Base-by-base conservation (phyloP, 2,888 invertebrate species). In the Spatulosminthurus flaviceps region DNA sequence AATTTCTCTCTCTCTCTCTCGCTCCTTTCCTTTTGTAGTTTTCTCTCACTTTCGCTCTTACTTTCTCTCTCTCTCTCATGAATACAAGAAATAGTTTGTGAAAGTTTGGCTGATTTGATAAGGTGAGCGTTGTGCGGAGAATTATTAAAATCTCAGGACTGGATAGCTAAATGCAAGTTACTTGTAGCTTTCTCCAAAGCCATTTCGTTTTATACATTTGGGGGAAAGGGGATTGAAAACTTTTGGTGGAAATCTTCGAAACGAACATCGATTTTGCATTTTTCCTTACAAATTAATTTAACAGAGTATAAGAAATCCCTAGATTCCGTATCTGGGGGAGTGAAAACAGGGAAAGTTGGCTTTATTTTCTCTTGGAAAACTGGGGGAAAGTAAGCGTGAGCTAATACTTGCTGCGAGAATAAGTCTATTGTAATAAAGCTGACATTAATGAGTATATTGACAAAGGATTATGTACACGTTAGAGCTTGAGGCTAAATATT, bases 21-120 rank as follows among this genome's bases (percentile, higher is more conserved):
- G 5, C 61, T 61, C 22, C n/a, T 19, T 61, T 22, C 61, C 5
- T 7, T 22, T 41, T 41, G 41, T 13, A 41, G n/a, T 41, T 41
- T 41, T 13, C 61, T n/a, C 22, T 61, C 61, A 13, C 61, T n/a
- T n/a, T n/a, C 9, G 5, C 24, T 26, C 24, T 64, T 24, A 4
- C 64, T 26, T 4, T 22, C 24, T 24, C 64, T 26, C 24, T 22
- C 24, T 13, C 64, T 64, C 64, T 64, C 64, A 64, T 64, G 64
- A 64, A 64, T 64, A 64, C 24, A 24, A 64, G 22, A 64, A 64
- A 64, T 64, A 64, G 64, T 64, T 64, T 9, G 64, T 2, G n/a
- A 64, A 64, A 64, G 24, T 64, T 64, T 64, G 2, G 22, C 26
- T 64, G 64, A 64, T 64, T 64, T 64, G 64, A 64, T 64, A 64